phyloP scores from a whole-genome alignment of 2,113 vertebrate species.

The Campylorhamphus procurvoides region DNA sequence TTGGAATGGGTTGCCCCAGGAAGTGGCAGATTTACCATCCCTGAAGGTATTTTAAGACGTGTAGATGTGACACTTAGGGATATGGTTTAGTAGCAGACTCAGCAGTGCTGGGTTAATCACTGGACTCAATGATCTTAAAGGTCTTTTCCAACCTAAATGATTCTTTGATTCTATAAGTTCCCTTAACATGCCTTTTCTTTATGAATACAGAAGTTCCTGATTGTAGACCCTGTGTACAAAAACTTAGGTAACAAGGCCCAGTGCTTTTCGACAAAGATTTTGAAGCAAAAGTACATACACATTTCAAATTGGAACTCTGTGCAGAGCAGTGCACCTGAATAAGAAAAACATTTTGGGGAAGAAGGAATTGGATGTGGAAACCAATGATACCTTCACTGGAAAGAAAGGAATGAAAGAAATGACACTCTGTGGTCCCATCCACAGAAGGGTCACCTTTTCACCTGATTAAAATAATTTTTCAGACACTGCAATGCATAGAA shows the following conservation, averaged over 20 bases:
- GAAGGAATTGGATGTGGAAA: not conserved
- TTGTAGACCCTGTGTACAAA: not conserved
- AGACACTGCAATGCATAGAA: not conserved
- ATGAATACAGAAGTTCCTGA: not conserved
- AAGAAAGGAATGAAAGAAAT: not conserved
- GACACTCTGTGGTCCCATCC: not conserved
- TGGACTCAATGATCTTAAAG: not conserved
- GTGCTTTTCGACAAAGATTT: not conserved
- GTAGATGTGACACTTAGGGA: no score
- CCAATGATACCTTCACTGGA: not conserved
- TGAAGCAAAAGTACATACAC: not conserved
- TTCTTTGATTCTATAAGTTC: not conserved
- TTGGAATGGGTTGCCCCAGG: not conserved
- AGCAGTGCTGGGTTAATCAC: not conserved
- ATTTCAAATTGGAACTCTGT: not conserved
- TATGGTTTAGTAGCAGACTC: not conserved
- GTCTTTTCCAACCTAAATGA: not conserved
- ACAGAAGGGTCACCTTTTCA: not conserved
- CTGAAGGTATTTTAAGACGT: not conserved
- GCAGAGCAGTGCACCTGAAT: not conserved
- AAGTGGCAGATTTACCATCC: not conserved
- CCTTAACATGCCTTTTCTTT: not conserved
- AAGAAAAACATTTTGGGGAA: not conserved
- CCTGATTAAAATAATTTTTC: not conserved
- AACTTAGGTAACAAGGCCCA: not conserved